Conservation (phyloP, 2,888 invertebrate species). For the Drosophila subsilvestris region DNA sequence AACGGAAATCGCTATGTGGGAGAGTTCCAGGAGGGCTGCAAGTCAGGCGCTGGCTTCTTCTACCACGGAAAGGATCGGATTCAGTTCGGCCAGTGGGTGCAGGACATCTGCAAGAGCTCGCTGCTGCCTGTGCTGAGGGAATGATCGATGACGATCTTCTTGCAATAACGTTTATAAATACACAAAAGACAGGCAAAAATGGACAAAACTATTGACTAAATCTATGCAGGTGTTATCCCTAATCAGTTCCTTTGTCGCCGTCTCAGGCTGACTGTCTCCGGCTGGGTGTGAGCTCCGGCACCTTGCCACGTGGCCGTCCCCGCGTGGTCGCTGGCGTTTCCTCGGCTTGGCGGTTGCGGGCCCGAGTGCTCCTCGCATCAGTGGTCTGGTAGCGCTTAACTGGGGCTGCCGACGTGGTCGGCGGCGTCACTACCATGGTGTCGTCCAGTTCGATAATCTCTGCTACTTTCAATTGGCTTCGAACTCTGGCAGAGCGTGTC, state of each 20-base stretch:
- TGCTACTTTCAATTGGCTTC: not conserved
- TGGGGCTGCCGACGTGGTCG: conserved; percentile 13
- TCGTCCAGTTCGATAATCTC: conserved; percentile 1
- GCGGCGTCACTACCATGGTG: conserved; percentile 3
- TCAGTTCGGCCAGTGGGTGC: conserved; percentile 81
- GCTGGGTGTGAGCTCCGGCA: conserved; percentile 1
- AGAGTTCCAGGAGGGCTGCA: conserved; percentile 76
- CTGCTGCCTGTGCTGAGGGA: conserved; percentile 45
- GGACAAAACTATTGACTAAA: conserved; percentile 7
- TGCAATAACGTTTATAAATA: not conserved
- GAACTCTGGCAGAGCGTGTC: conserved; percentile 1
- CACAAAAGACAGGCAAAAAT: not conserved
- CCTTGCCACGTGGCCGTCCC: conserved; percentile 13
- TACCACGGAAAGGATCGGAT: conserved; percentile 71
- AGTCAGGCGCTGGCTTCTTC: conserved; percentile 81
- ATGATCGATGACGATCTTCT: not conserved
- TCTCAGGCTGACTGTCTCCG: conserved; percentile 27
- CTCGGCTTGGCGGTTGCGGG: conserved; percentile 7
- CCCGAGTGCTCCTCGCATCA: conserved; percentile 29
- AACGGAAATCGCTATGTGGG: conserved; percentile 83
- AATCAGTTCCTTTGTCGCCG: conserved; percentile 56
- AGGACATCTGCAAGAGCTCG: conserved; percentile 77
- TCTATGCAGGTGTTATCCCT: conserved; percentile 9
- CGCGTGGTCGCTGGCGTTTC: conserved; percentile 21
- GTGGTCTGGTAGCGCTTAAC: not conserved